Conservation (phyloP, 2,113 vertebrate genomes). For the Microtus montanus region DNA sequence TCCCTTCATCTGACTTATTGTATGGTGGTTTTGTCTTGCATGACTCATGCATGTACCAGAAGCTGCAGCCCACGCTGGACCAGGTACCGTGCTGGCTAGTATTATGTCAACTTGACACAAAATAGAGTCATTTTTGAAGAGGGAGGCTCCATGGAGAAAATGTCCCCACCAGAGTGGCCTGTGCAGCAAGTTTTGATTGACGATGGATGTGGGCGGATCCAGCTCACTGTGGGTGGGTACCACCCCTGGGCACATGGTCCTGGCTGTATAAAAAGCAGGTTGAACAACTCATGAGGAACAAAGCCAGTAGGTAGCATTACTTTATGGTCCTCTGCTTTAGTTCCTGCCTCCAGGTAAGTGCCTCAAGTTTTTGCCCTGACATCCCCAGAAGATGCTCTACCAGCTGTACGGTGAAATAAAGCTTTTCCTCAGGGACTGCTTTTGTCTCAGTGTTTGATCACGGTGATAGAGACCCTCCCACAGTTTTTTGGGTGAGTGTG, state of each 20-base stretch:
- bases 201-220: background rate
- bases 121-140: background rate
- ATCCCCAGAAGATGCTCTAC: too few relatives aligned
- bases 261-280: background rate
- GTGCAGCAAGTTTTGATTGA: background rate
- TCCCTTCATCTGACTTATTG: background rate
- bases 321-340: background rate
- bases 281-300: background rate
- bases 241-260: background rate
- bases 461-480: background rate
- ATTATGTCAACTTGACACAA: background rate
- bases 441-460: background rate
- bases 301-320: background rate
- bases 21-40: background rate
- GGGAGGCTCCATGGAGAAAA: background rate
- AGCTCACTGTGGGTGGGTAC: background rate
- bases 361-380: background rate
- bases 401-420: background rate
- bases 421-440: background rate
- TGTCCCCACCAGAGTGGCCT: background rate
- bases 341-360: background rate
- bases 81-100: background rate
- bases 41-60: background rate
- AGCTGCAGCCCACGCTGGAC: background rate
- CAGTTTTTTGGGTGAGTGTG: background rate